These are phyloP conservation scores for Rhingia rostrata DNA, from an alignment of 2,888 invertebrate genomes.

Conservation along the genomic window DNA sequence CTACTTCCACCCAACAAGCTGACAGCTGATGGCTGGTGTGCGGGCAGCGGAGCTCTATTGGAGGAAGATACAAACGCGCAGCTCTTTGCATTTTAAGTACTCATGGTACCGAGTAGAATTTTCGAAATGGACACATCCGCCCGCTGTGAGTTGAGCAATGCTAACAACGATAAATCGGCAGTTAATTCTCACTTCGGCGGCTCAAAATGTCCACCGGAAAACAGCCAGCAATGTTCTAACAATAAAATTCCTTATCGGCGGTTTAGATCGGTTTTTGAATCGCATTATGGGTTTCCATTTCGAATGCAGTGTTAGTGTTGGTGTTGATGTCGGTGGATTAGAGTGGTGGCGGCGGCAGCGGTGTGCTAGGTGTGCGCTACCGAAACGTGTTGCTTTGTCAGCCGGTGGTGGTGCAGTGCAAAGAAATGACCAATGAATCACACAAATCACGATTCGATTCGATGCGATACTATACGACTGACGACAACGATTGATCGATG, in stretches of 20 bases:
- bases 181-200: slow-evolving; percentile 66
- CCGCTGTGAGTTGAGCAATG: slow-evolving; percentile 22
- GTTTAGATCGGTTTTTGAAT: slow-evolving; percentile 31
- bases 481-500: slow-evolving; percentile 38
- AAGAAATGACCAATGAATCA: slow-evolving; percentile 64
- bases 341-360: slow-evolving; percentile 4
- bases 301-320: slow-evolving; percentile 34
- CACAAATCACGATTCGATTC: slow-evolving; percentile 53
- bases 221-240: slow-evolving; percentile 40
- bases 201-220: slow-evolving; percentile 60
- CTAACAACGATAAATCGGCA: slow-evolving; percentile 63
- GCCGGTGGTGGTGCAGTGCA: slow-evolving; percentile 43
- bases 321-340: background rate
- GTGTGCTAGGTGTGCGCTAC: slow-evolving; percentile 56
- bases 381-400: slow-evolving; percentile 60
- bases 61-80: background rate
- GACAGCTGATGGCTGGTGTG: background rate
- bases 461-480: slow-evolving; percentile 45
- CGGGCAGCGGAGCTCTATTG: background rate
- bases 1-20: slow-evolving; percentile 45
- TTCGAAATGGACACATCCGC: slow-evolving; percentile 61
- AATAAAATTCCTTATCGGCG: slow-evolving; percentile 62
- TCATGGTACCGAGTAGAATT: slow-evolving; percentile 20
- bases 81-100: slow-evolving; percentile 63
- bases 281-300: slow-evolving; percentile 58